These are phyloP conservation scores for Liopterus haemorrhoidalis DNA, from an alignment of 2,888 invertebrate genomes.

Conservation along the genomic window DNA sequence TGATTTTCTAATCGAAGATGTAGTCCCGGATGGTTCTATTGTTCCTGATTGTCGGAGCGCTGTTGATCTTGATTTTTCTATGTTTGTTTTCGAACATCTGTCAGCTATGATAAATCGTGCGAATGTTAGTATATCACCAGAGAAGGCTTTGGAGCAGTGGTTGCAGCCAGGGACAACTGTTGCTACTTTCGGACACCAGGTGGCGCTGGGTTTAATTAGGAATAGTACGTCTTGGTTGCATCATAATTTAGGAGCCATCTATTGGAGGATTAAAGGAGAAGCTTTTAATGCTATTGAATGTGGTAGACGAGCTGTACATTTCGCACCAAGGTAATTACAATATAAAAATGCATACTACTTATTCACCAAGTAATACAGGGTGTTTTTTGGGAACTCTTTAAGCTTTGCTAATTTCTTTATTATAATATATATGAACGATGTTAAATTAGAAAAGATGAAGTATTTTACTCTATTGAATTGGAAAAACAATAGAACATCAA, in stretches of 20 bases:
- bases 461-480: no score
- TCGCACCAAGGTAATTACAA: slow-evolving; percentile 64
- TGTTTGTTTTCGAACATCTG: slow-evolving; percentile 62
- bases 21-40: slow-evolving; percentile 34
- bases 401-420: no score
- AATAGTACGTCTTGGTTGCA: slow-evolving; percentile 74
- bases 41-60: slow-evolving; percentile 61
- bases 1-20: slow-evolving; percentile 33
- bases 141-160: slow-evolving; percentile 48
- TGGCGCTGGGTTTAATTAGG: slow-evolving; percentile 55
- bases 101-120: slow-evolving; percentile 50
- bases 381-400: no score
- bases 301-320: slow-evolving; percentile 66
- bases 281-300: slow-evolving; percentile 76
- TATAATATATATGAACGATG: no score
- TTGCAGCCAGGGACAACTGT: slow-evolving; percentile 43
- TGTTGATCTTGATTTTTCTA: slow-evolving; percentile 54
- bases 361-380: no score
- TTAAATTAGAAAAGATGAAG: no score
- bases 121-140: slow-evolving; percentile 49
- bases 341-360: no score
- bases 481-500: no score
- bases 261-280: slow-evolving; percentile 71
- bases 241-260: slow-evolving; percentile 71
- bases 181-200: slow-evolving; percentile 56